Evolutionary conservation across 1,140 invertebrate species (phyloP).

Genomic region (Drosophila triauraria): DNA sequence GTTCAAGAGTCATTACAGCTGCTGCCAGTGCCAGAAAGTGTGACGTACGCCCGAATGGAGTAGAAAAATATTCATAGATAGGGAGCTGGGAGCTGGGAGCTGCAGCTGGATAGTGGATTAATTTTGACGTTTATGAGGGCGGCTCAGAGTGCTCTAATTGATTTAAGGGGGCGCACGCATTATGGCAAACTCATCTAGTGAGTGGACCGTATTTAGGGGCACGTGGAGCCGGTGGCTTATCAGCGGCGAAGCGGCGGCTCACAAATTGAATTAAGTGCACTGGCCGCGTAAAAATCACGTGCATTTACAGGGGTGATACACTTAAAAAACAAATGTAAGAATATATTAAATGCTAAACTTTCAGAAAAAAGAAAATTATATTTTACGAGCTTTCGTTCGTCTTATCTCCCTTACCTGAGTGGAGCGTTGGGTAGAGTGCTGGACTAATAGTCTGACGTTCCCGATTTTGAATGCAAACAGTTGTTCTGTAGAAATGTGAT

Average conservation of each 20-base stretch:
- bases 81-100: constrained; percentile 9
- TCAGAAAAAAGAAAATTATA: too few relatives aligned
- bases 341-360: too few relatives aligned
- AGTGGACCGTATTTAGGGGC: constrained; percentile 3
- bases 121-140: constrained; percentile 79
- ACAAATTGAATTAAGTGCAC: constrained; percentile 68
- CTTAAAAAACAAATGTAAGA: background rate
- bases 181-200: constrained; percentile 36
- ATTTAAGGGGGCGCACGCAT: constrained; percentile 51
- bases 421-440: too few relatives aligned
- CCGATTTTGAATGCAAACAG: too few relatives aligned
- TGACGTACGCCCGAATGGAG: constrained; percentile 31
- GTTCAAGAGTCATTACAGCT: constrained; percentile 82
- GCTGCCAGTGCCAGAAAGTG: constrained; percentile 48
- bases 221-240: constrained; percentile 44
- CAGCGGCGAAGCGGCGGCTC: constrained; percentile 29
- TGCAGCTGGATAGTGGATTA: constrained; percentile 74
- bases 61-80: constrained; percentile 26
- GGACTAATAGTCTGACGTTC: too few relatives aligned
- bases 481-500: too few relatives aligned
- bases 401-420: too few relatives aligned
- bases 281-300: constrained; percentile 70
- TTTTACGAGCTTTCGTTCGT: too few relatives aligned
- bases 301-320: constrained; percentile 4
- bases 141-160: constrained; percentile 77